Evolutionary conservation across 2,113 vertebrate species (phyloP), one percentile per base, ranked within the genome.

Genomic region (Xenopus laevis): DNA sequence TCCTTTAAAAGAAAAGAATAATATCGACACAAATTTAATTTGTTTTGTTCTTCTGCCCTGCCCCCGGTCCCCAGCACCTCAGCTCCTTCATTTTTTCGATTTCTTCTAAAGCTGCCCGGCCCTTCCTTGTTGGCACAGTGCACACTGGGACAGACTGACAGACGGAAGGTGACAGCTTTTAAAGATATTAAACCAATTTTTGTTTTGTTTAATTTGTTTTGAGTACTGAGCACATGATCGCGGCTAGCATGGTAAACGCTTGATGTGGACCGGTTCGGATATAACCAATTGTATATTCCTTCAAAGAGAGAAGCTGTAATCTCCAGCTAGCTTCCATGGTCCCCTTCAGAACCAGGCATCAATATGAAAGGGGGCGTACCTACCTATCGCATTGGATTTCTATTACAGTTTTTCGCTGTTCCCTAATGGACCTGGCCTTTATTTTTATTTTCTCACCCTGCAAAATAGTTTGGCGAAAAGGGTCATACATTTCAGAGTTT

Each of bases 351-450:
- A 12, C 12, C 15, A 11, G 23, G 59, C 23, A 27, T 27, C 23
- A 27, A 27, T 27, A 2, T 27, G 18, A 27, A 23, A 53, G 58
- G 13, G 7, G 9, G n/a, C 23, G 0, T 33, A 91, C 89, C 89
- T 85, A 80, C 85, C 90, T 86, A 80, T 87, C 89, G 88, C 91
- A 84, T 27, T 27, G 23, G 86, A 90, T 47, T 80, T 86, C 93
- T 87, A 91, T 93, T 27, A 91, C 91, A 90, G 93, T 95, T 88
- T 96, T 95, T 92, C 88, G 93, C 94, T 91, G 91, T 91, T 85
- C 86, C n/a, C 68, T 89, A 94, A 93, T 27, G 23, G 91, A 93
- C 90, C 91, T 93, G 90, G 91, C 87, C 83, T 90, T 92, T 92
- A 27, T 92, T 86, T 88, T 91, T 91, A 90, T 91, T 91, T 91